phyloP scores from a whole-genome alignment of 2,888 invertebrate genomes.

The Athetis lepigone region DNA sequence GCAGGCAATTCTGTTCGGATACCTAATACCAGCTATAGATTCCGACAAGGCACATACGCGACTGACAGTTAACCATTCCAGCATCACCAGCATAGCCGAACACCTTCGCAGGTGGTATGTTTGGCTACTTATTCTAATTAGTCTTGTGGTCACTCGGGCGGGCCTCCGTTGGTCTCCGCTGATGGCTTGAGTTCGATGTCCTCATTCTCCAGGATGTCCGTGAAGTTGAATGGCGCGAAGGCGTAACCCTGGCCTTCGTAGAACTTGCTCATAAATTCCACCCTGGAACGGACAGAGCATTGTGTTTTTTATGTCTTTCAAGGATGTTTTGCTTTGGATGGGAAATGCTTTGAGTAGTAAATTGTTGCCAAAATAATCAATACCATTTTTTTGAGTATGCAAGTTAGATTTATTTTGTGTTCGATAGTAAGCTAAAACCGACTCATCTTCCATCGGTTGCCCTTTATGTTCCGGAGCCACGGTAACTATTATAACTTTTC shows the following conservation, averaged over 20 bases:
- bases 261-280: constrained; percentile 99
- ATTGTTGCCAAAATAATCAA: neutral
- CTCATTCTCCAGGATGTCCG: constrained; percentile 89
- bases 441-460: no score
- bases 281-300: constrained; percentile 91
- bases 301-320: neutral
- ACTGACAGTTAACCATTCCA: constrained; percentile 35
- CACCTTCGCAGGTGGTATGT: constrained; percentile 44
- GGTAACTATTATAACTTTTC: no score
- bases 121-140: constrained; percentile 52
- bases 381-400: neutral
- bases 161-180: constrained; percentile 72
- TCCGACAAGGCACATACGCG: constrained; percentile 17
- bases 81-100: constrained; percentile 51
- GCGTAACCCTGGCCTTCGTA: constrained; percentile 94
- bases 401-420: no score
- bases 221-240: constrained; percentile 94
- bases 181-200: constrained; percentile 77
- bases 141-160: constrained; percentile 77
- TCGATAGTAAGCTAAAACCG: no score
- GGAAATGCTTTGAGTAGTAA: no score
- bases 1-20: no score
- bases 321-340: no score
- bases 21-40: no score
- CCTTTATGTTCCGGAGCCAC: no score